Evolutionary conservation across 1,140 invertebrate genomes (phyloP).

Genomic region (Zophobas atratus): DNA sequence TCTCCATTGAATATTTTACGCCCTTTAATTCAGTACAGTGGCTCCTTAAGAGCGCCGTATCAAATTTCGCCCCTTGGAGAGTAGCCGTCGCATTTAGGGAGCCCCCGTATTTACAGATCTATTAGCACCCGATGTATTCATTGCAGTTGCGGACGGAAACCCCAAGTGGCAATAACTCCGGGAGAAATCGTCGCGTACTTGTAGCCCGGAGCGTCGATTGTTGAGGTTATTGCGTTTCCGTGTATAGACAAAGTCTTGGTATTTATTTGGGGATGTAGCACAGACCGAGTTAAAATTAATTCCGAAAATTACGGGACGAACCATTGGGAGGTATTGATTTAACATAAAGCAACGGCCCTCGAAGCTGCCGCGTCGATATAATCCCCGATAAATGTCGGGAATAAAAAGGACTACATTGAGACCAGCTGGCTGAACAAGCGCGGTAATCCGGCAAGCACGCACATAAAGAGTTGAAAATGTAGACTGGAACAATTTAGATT

Average conservation of each 20-base stretch:
- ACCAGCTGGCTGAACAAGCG: constrained; percentile 44
- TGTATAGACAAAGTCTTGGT: constrained; percentile 38
- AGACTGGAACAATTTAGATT: constrained; percentile 48
- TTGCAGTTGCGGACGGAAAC: constrained; percentile 46
- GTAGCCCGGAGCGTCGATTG: constrained; percentile 35
- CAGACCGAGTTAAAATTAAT: constrained; percentile 14
- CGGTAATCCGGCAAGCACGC: constrained; percentile 31
- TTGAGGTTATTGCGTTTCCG: constrained; percentile 50
- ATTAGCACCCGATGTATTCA: constrained; percentile 51
- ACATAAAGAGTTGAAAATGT: constrained; percentile 52
- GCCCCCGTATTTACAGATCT: constrained; percentile 49
- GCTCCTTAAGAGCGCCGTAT: constrained; percentile 27
- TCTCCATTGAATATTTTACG: constrained; percentile 7
- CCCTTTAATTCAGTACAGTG: constrained; percentile 14
- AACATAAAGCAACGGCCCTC: constrained; percentile 26
- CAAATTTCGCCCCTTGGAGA: constrained; percentile 41
- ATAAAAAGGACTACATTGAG: constrained; percentile 41
- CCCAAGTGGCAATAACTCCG: constrained; percentile 48
- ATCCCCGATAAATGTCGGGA: constrained; percentile 49
- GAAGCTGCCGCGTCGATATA: constrained; percentile 41
- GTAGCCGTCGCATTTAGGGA: constrained; percentile 7
- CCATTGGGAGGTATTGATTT: constrained; percentile 40
- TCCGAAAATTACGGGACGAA: constrained; percentile 15
- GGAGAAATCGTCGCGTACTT: constrained; percentile 3
- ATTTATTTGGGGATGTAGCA: constrained; percentile 29